phyloP scores from a whole-genome alignment of 37 sponge, comb jelly and placozoan species.

The Haliclona indistincta region DNA sequence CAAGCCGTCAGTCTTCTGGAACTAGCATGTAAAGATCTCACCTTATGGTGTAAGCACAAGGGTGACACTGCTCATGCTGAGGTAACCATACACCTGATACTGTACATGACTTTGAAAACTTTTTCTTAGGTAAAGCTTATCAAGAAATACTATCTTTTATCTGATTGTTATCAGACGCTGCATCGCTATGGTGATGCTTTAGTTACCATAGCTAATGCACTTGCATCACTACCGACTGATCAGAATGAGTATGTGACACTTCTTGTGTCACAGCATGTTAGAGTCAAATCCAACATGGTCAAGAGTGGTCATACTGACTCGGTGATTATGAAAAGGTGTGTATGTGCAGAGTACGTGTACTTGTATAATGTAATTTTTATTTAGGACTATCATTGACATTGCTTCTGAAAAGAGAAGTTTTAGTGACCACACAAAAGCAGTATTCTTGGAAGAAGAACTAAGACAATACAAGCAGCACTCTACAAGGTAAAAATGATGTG shows the following conservation, averaged over 20 bases:
- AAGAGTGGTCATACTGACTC: too few species aligned
- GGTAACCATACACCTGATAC: neutral
- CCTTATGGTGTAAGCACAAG: slow-evolving; percentile 19
- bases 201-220: slow-evolving; percentile 8
- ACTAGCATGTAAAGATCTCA: slow-evolving; percentile 30
- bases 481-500: too few species aligned
- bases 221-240: slow-evolving; percentile 4
- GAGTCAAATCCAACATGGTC: too few species aligned
- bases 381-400: too few species aligned
- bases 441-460: too few species aligned
- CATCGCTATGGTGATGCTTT: slow-evolving; percentile 12
- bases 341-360: too few species aligned
- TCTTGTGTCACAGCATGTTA: slow-evolving; percentile 8
- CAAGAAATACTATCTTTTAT: neutral
- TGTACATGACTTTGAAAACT: neutral
- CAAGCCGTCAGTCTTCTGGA: slow-evolving; percentile 13
- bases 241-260: neutral
- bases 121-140: neutral
- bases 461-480: too few species aligned
- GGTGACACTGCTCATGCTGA: neutral
- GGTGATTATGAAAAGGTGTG: too few species aligned
- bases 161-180: neutral
- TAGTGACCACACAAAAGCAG: too few species aligned
- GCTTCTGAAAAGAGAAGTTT: too few species aligned
- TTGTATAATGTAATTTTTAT: too few species aligned